Percentiles rank a stretch among this genome's conserved stretches.
Conservation (phyloP, 2,797 vertebrate species). For the Hozukius guyotensis region DNA sequence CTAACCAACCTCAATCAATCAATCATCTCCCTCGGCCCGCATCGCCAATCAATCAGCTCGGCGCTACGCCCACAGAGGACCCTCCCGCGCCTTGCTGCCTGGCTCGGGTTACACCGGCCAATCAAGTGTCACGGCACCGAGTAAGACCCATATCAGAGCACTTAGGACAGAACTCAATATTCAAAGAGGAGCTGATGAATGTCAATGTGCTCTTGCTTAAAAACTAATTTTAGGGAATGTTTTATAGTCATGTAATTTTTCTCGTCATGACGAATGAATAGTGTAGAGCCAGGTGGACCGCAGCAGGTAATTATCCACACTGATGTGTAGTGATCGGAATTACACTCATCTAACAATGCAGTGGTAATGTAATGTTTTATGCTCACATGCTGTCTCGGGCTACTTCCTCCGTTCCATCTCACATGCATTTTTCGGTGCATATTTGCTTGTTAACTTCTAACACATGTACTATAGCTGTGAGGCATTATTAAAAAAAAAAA, state of each 20-base stretch:
- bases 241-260: slow-evolving; percentile 71
- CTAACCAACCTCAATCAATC: slow-evolving; percentile 84
- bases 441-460: slow-evolving; percentile 86
- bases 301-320: slow-evolving; percentile 41
- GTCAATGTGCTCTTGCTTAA: slow-evolving; percentile 32
- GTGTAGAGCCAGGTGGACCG: slow-evolving; percentile 58
- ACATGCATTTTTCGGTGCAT: slow-evolving; percentile 79
- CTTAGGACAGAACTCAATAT: slow-evolving; percentile 61
- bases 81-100: slow-evolving; percentile 34
- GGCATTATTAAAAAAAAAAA: slow-evolving; percentile 86
- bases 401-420: slow-evolving; percentile 57
- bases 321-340: slow-evolving; percentile 35
- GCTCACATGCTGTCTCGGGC: slow-evolving; percentile 21
- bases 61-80: slow-evolving; percentile 58
- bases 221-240: slow-evolving; percentile 49
- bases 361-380: slow-evolving; percentile 45
- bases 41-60: slow-evolving; percentile 78
- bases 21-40: slow-evolving; percentile 80
- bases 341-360: slow-evolving; percentile 3
- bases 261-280: slow-evolving; percentile 45
- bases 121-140: slow-evolving; percentile 63
- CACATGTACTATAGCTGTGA: slow-evolving; percentile 83
- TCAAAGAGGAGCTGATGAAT: slow-evolving; percentile 51
- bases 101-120: slow-evolving; percentile 69
- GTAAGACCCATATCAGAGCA: slow-evolving; percentile 53